phyloP scores from a whole-genome alignment of 1,140 invertebrate species.

The Polypedilum vanderplanki region DNA sequence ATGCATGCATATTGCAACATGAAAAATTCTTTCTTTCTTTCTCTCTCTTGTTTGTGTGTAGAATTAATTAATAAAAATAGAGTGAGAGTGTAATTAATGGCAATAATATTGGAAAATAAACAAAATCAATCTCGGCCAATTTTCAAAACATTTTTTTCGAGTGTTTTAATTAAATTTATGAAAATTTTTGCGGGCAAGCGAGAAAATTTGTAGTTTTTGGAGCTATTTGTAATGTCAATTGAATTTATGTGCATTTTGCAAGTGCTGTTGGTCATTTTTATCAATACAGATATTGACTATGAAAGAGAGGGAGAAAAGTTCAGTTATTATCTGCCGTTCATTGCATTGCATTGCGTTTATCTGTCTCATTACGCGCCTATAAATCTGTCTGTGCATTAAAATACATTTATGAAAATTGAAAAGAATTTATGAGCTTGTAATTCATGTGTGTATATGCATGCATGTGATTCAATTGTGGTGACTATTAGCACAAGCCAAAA shows the following conservation, averaged over 20 bases:
- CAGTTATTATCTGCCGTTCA: background rate
- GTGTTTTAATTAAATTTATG: background rate
- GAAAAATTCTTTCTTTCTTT: background rate
- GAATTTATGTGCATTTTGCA: conserved; percentile 22
- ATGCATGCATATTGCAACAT: too few species aligned
- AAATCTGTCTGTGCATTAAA: background rate
- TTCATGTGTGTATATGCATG: background rate
- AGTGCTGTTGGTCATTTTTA: background rate
- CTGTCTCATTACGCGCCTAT: background rate
- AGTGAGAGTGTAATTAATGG: background rate
- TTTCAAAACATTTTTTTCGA: background rate
- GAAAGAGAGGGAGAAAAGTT: too few species aligned
- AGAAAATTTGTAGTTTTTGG: background rate
- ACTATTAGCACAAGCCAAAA: conserved; percentile 21
- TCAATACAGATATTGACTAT: background rate
- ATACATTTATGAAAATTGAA: background rate
- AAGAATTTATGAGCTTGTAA: conserved; percentile 1
- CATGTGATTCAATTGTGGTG: background rate
- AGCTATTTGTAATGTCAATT: conserved; percentile 13
- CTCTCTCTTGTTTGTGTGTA: too few species aligned
- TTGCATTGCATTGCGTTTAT: background rate
- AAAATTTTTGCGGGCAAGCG: background rate
- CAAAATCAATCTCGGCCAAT: conserved; percentile 11
- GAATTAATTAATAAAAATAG: background rate
- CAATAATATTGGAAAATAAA: too few species aligned